Evolutionary conservation across 2,888 invertebrate species (phyloP).

Genomic region (Drosophila paramelanica): DNA sequence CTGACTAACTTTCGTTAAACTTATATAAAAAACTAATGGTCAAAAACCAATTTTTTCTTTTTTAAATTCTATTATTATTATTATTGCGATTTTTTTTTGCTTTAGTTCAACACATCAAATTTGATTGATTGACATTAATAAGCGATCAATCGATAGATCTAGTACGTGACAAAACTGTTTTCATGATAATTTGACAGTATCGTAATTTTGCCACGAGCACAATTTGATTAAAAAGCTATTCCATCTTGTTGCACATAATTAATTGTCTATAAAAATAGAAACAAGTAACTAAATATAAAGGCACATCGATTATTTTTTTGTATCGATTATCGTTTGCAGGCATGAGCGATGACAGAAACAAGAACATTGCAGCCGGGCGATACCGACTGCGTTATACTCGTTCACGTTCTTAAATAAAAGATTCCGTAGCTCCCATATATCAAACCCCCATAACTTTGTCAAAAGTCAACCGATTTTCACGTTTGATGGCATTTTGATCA

Average conservation of each 20-base stretch:
- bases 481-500: too few species aligned
- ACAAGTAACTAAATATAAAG: slow-evolving; percentile 21
- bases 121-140: slow-evolving; percentile 6
- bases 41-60: too few species aligned
- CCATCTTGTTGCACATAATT: slow-evolving; percentile 2
- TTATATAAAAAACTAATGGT: too few species aligned
- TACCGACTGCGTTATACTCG: too few species aligned
- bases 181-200: background rate
- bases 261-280: slow-evolving; percentile 30
- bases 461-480: too few species aligned
- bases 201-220: background rate
- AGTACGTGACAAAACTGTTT: background rate
- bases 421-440: too few species aligned
- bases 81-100: too few species aligned
- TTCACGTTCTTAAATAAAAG: too few species aligned
- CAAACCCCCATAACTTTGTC: too few species aligned
- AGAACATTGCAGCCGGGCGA: too few species aligned
- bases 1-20: too few species aligned
- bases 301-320: slow-evolving; percentile 22
- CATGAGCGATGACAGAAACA: slow-evolving; percentile 17
- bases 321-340: slow-evolving; percentile 5
- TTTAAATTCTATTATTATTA: too few species aligned
- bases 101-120: background rate
- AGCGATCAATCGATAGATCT: background rate
- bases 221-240: slow-evolving; percentile 9